Evolutionary conservation across 2,113 vertebrate species (phyloP), one percentile per base, ranked within the genome.

Genomic region (Acrocephalus arundinaceus): DNA sequence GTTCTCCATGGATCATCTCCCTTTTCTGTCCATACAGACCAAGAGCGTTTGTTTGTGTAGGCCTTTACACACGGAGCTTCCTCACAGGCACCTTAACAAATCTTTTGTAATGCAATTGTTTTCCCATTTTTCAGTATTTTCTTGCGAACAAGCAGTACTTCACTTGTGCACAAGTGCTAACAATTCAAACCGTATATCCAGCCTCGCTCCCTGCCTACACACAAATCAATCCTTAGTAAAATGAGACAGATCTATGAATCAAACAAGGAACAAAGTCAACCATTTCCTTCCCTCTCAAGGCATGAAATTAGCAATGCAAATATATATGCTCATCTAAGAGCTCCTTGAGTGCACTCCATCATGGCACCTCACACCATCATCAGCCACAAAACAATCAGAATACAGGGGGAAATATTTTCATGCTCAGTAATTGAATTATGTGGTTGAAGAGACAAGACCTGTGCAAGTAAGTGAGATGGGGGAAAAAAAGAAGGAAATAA

Each of bases 161-260:
- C 82, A 86, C 63, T 88, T 52, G 45, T 70, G 57, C 68, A 83
- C 59, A 72, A 94, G 82, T 63, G 73, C 61, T 72, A 78, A 52
- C 61, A 92, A 78, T 83, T 90, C 68, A 89, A 43, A 81, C 71
- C 8, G 1, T 90, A 78, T 35, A 86, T 61, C 49, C 83, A 90
- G n/a, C 57, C 83, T 61, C 6, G 0, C 33, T 85, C 62, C 66
- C 73, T 75, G 79, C 76, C 90, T 90, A 86, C 85, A 81, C 83
- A 87, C 88, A 95, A 94, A 96, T 96, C 90, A 94, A 93, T 96
- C 92, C 90, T 89, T 37, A 57, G 88, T 52, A 90, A 94, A 96
- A 96, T 7, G 1, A 96, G 96, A 90, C 94, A 96, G 83, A 92
- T 92, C 92, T 90, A 93, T 96, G 93, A 96, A 96, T 94, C 93